A percentile compares a stretch with the other conserved stretches of the same genome.
Conservation (phyloP, 1,140 invertebrate species). For the Branchinecta lindahli region DNA sequence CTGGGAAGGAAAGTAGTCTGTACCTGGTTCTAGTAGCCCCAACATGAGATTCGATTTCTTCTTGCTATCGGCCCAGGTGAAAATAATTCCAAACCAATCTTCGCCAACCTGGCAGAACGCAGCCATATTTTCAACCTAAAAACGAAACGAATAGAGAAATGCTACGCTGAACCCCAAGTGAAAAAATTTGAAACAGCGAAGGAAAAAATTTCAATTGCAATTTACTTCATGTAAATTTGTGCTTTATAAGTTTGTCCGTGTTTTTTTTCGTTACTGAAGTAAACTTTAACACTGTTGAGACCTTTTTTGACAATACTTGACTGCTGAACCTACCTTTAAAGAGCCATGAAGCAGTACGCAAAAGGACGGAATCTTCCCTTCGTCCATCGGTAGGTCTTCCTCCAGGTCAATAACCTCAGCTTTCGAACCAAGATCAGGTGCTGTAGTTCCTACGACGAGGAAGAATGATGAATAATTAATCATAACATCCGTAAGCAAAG, state of each 20-base stretch:
- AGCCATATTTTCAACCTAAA: constrained; percentile 60
- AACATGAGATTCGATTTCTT: constrained; percentile 91
- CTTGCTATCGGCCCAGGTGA: constrained; percentile 83
- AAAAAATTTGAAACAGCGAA: no score
- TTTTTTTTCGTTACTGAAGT: no score
- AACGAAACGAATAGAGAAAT: constrained; percentile 20
- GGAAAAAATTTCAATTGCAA: no score
- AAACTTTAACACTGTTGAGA: no score
- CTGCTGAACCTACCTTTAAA: constrained; percentile 49
- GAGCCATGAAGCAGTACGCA: constrained; percentile 88
- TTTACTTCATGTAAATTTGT: no score
- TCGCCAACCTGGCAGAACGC: constrained; percentile 58
- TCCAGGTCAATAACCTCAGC: constrained; percentile 12
- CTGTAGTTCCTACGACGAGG: constrained; percentile 12
- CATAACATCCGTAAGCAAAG: no score
- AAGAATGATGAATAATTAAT: constrained; percentile 6
- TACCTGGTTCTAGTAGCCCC: constrained; percentile 64
- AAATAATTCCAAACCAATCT: constrained; percentile 86
- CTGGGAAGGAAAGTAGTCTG: constrained; percentile 9
- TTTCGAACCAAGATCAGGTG: background rate
- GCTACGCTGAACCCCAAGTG: no score
- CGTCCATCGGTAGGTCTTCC: constrained; percentile 34
- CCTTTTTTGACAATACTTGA: no score
- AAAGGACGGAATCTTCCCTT: constrained; percentile 69
- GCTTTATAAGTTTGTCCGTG: no score